phyloP scores from a whole-genome alignment of 2,797 vertebrate species.

The Tamandua tetradactyla region DNA sequence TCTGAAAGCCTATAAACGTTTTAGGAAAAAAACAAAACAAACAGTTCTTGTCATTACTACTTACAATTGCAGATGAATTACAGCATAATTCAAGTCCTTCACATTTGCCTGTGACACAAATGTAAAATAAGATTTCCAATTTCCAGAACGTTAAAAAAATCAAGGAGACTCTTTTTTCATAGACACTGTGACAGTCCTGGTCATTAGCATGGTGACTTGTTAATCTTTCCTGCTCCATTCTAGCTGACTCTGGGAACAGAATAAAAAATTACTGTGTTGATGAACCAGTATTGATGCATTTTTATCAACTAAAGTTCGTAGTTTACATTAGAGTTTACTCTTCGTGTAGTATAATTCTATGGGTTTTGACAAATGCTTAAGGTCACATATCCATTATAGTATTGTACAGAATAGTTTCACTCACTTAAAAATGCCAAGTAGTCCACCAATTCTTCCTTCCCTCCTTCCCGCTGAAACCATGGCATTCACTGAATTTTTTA shows the following conservation, averaged over 20 bases:
- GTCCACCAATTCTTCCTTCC: too few species aligned
- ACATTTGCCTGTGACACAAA: not conserved
- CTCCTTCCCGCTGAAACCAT: too few species aligned
- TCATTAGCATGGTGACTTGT: not conserved
- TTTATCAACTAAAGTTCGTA: too few species aligned
- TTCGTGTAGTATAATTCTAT: too few species aligned
- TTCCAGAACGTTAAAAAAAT: constrained; percentile 37
- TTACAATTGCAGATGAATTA: constrained; percentile 44
- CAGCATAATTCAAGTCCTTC: not conserved
- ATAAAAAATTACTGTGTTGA: constrained; percentile 32
- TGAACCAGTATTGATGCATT: too few species aligned
- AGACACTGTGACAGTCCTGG: not conserved
- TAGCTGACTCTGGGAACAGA: constrained; percentile 9
- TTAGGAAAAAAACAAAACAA: constrained; percentile 38
- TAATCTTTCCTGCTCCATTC: constrained; percentile 26
- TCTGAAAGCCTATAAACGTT: constrained; percentile 35
- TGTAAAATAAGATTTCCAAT: constrained; percentile 23
- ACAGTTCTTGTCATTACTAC: constrained; percentile 25
- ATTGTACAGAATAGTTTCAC: too few species aligned
- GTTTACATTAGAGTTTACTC: too few species aligned
- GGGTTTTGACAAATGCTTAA: too few species aligned
- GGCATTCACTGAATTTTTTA: too few species aligned
- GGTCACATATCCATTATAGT: too few species aligned
- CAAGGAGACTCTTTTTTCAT: not conserved
- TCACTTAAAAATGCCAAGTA: too few species aligned